phyloP scores from a whole-genome alignment of 1,140 invertebrate genomes.

The Panonychus citri region DNA sequence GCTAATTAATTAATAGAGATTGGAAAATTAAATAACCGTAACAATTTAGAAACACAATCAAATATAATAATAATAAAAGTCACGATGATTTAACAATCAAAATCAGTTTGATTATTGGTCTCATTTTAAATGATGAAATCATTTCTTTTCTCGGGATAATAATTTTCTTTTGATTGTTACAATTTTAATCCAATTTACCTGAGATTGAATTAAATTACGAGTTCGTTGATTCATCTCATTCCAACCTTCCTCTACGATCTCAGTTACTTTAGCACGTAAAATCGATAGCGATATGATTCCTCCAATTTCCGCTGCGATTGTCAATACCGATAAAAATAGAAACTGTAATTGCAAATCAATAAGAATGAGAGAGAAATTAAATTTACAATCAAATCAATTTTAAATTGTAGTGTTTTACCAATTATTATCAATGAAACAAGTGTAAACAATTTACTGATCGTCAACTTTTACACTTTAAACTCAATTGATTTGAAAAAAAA shows the following conservation, averaged over 20 bases:
- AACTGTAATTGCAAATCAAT: conserved; percentile 16
- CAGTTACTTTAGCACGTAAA: conserved; percentile 21
- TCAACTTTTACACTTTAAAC: too few relatives aligned
- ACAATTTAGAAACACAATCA: too few relatives aligned
- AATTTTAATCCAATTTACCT: too few relatives aligned
- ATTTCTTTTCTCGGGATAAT: too few relatives aligned
- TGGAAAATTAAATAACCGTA: background rate
- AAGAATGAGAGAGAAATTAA: background rate
- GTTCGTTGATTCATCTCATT: conserved; percentile 25
- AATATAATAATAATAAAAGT: too few relatives aligned
- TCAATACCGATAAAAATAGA: conserved; percentile 20
- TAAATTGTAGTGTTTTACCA: background rate
- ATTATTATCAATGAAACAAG: background rate
- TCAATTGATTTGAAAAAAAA: too few relatives aligned
- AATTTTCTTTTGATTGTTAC: too few relatives aligned
- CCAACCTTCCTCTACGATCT: conserved; percentile 24
- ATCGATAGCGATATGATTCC: conserved; percentile 23
- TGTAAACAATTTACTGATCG: too few relatives aligned
- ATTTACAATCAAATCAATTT: background rate
- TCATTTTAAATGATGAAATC: too few relatives aligned
- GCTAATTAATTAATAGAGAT: conserved; percentile 15
- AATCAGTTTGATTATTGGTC: too few relatives aligned
- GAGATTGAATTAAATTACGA: conserved; percentile 22
- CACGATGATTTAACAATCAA: too few relatives aligned
- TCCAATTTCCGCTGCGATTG: conserved; percentile 22